Percentiles rank a stretch among this genome's conserved stretches.
Evolutionary conservation across 2,797 vertebrate genomes (phyloP).

Genomic region (Remorina albescens): DNA sequence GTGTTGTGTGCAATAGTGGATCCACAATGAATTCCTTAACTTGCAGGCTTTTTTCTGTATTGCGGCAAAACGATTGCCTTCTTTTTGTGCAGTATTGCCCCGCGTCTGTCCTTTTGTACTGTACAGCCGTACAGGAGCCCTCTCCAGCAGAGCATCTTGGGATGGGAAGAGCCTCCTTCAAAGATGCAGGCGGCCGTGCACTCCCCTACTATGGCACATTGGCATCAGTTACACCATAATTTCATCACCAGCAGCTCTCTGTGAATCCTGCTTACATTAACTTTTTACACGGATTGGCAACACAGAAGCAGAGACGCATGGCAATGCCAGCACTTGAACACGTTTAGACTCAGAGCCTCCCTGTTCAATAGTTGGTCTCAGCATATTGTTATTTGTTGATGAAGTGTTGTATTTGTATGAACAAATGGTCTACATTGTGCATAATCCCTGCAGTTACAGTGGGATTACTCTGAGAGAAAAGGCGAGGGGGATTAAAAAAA

Average conservation of each 20-base stretch:
- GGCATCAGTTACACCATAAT: slow-evolving; percentile 89
- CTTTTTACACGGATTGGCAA: slow-evolving; percentile 88
- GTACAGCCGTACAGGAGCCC: slow-evolving; percentile 71
- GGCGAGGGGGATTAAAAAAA: slow-evolving; percentile 59
- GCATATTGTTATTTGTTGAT: slow-evolving; percentile 74
- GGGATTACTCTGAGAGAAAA: slow-evolving; percentile 62
- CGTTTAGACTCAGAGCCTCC: slow-evolving; percentile 57
- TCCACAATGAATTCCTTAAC: slow-evolving; percentile 52
- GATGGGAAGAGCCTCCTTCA: slow-evolving; percentile 79
- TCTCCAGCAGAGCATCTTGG: slow-evolving; percentile 75
- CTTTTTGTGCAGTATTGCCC: slow-evolving; percentile 76
- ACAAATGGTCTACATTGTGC: slow-evolving; percentile 60
- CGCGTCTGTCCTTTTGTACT: slow-evolving; percentile 76
- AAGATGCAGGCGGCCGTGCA: slow-evolving; percentile 75
- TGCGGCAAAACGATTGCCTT: slow-evolving; percentile 73
- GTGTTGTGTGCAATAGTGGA: slow-evolving; percentile 54
- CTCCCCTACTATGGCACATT: slow-evolving; percentile 82
- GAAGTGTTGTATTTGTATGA: slow-evolving; percentile 64
- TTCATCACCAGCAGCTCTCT: slow-evolving; percentile 88
- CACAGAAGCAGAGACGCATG: slow-evolving; percentile 75
- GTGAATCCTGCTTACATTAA: slow-evolving; percentile 88
- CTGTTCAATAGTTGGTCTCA: slow-evolving; percentile 54
- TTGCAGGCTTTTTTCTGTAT: slow-evolving; percentile 46
- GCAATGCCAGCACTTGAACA: slow-evolving; percentile 65
- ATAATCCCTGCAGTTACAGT: slow-evolving; percentile 66